Conservation (phyloP, 2,797 vertebrate species). For the Antennarius maculatus region DNA sequence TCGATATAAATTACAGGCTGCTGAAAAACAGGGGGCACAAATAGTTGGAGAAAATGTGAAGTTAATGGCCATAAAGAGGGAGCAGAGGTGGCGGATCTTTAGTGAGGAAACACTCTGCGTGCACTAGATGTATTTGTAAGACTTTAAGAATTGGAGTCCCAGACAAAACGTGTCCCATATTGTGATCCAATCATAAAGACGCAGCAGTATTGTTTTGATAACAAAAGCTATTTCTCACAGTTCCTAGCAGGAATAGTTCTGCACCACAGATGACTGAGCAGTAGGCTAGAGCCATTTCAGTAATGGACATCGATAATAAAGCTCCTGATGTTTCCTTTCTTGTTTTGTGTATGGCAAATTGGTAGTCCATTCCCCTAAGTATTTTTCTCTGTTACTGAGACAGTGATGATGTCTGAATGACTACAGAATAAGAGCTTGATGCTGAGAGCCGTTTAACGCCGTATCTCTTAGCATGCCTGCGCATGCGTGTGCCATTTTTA, state of each 20-base stretch:
- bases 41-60: conserved; percentile 43
- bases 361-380: conserved; percentile 3
- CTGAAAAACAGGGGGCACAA: conserved; percentile 38
- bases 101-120: conserved; percentile 18
- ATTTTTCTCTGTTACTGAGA: conserved; percentile 31
- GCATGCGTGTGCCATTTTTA: conserved; percentile 31
- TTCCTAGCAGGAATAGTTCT: conserved; percentile 29
- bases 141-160: conserved; percentile 27
- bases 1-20: conserved; percentile 64
- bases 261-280: conserved; percentile 38
- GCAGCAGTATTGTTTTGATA: conserved; percentile 46
- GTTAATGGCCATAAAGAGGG: conserved; percentile 51
- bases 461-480: conserved; percentile 34
- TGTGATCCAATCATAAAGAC: conserved; percentile 55
- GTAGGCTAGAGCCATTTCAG: conserved; percentile 46
- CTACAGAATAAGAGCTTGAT: conserved; percentile 36
- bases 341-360: conserved; percentile 17
- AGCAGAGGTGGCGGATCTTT: conserved; percentile 30
- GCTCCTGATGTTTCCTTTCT: conserved; percentile 33
- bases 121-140: conserved; percentile 37
- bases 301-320: conserved; percentile 40
- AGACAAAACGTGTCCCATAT: conserved; percentile 25
- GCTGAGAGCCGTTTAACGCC: conserved; percentile 24
- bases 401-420: conserved; percentile 17
- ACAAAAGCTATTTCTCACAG: conserved; percentile 29